Base-by-base conservation (phyloP, 2,797 vertebrate genomes). In the Cetoscarus ocellatus region DNA sequence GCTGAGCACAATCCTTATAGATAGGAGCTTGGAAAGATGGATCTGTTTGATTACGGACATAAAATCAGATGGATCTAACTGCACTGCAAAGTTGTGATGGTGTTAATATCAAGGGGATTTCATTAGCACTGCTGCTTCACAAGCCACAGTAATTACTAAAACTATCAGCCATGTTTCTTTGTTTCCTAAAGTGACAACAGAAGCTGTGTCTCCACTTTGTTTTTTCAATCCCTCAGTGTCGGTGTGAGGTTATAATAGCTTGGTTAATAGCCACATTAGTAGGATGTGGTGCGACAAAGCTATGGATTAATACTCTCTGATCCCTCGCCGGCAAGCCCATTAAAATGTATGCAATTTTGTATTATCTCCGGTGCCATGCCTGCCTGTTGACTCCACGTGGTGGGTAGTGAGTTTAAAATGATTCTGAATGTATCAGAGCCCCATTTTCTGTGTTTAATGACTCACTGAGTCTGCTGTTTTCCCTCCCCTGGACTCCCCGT, bases 301-400 rank as follows among this genome's bases (percentile, higher is more conserved):
- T 69, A 79, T 74, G 83, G 85, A 91, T 92, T 90, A 91, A 91
- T 88, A 73, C 82, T 64, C 75, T 85, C 71, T 86, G 84, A 84
- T 92, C 91, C 89, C 82, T 87, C 62, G 49, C 86, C 71, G 79
- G 90, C 83, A 86, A 75, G 71, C 73, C 89, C 80, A 88, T 93
- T 92, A 91, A 91, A 93, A 91, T 88, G 81, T 77, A 87, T 85
- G 85, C 82, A 84, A 61, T 90, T 90, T 82, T 48, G 72, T 38
- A 73, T 93, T 92, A 91, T 92, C 87, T 88, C 73, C 43, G 42
- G 74, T 49, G 79, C 86, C 83, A 70, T 51, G 71, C 78, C 62
- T 17, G 73, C 67, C 67, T 53, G 70, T 75, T 77, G 59, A 10
- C 72, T 81, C 62, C 75, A 72, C 68, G 17, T 18, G 62, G 63